Evolutionary conservation across 2,113 vertebrate genomes (phyloP).

Genomic region (Penelope pileata): DNA sequence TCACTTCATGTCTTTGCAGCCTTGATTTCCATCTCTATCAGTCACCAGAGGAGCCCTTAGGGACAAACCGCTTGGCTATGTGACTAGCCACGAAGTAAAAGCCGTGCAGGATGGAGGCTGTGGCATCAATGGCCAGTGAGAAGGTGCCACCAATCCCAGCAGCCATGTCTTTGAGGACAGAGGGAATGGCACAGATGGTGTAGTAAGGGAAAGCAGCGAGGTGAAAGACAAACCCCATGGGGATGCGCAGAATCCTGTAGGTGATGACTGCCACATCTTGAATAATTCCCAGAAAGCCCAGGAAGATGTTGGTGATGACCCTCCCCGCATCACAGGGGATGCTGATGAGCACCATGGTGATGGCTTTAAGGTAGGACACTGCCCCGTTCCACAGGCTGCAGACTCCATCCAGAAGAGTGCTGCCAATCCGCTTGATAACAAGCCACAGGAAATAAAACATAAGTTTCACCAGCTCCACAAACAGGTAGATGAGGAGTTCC

Average conservation of each 20-base stretch:
- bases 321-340: slow-evolving; percentile 75
- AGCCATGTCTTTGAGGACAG: slow-evolving; percentile 74
- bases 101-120: slow-evolving; percentile 60
- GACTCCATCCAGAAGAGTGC: slow-evolving; percentile 42
- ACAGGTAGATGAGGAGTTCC: slow-evolving; percentile 66
- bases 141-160: slow-evolving; percentile 67
- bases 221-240: slow-evolving; percentile 68
- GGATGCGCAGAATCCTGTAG: slow-evolving; percentile 74
- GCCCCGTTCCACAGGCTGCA: slow-evolving; percentile 52
- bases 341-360: slow-evolving; percentile 73
- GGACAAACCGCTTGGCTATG: slow-evolving; percentile 67
- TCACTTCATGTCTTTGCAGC: neutral
- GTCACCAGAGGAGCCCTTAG: slow-evolving; percentile 62
- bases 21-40: neutral
- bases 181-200: slow-evolving; percentile 75
- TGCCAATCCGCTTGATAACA: slow-evolving; percentile 41
- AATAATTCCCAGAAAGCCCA: slow-evolving; percentile 73
- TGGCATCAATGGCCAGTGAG: slow-evolving; percentile 58
- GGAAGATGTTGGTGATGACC: slow-evolving; percentile 65
- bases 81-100: slow-evolving; percentile 60
- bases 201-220: slow-evolving; percentile 77
- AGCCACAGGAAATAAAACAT: slow-evolving; percentile 64
- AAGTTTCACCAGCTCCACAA: slow-evolving; percentile 63
- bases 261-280: slow-evolving; percentile 59
- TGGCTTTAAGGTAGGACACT: slow-evolving; percentile 67